Evolutionary conservation across 2,888 invertebrate species (phyloP).

Genomic region (Aphelenchoides bicaudatus): DNA sequence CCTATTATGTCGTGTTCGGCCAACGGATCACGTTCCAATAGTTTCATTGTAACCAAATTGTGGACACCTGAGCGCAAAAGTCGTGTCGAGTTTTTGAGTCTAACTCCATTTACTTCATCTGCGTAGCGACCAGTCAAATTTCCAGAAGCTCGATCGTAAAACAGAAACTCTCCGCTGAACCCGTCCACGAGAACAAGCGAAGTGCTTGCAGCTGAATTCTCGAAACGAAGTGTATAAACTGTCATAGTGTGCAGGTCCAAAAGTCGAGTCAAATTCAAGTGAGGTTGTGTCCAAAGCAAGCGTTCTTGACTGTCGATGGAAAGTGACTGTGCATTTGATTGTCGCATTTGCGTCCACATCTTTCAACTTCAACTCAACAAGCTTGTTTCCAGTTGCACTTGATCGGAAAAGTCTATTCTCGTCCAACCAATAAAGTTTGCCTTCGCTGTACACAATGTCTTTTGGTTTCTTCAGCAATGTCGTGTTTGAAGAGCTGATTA

Average conservation of each 20-base stretch:
- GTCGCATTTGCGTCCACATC: constrained; percentile 22
- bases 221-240: constrained; percentile 25
- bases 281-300: constrained; percentile 24
- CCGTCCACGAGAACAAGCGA: constrained; percentile 24
- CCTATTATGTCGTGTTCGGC: too few relatives aligned
- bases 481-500: constrained; percentile 1
- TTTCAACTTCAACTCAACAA: constrained; percentile 16
- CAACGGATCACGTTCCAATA: constrained; percentile 20
- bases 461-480: constrained; percentile 23
- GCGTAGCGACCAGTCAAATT: constrained; percentile 22
- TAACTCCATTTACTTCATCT: constrained; percentile 28
- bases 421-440: constrained; percentile 33
- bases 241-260: constrained; percentile 24
- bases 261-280: constrained; percentile 23
- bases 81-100: constrained; percentile 18
- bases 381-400: constrained; percentile 32
- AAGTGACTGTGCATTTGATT: constrained; percentile 18
- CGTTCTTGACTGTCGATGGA: constrained; percentile 19
- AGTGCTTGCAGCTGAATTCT: constrained; percentile 4
- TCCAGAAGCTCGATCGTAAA: constrained; percentile 24
- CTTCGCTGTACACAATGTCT: constrained; percentile 23
- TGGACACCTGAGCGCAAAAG: constrained; percentile 21
- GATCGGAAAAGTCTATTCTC: neutral
- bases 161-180: constrained; percentile 23
- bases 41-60: constrained; percentile 26